Conservation (phyloP, 92 coral and sea anemone genomes). For the Porites cylindrica region DNA sequence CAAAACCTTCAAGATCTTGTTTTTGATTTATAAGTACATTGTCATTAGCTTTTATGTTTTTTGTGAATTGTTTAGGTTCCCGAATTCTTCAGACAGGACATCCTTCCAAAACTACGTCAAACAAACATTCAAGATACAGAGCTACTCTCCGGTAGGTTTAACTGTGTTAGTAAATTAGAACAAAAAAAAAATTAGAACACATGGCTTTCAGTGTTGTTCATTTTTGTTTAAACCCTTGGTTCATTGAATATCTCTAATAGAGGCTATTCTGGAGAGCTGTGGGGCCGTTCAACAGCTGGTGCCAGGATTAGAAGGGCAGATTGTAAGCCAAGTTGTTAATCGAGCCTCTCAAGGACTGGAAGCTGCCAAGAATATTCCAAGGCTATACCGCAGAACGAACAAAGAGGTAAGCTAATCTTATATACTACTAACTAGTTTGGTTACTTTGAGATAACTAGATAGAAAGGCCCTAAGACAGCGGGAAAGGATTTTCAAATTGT, state of each 20-base stretch:
- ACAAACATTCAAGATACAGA: constrained; percentile 81
- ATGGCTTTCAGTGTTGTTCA: background rate
- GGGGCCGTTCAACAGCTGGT: constrained; percentile 71
- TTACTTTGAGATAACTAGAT: background rate
- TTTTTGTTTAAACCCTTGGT: background rate
- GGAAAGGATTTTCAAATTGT: background rate
- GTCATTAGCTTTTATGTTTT: background rate
- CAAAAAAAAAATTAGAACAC: background rate
- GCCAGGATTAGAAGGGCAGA: constrained; percentile 79
- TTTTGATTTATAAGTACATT: background rate
- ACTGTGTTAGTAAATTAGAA: background rate
- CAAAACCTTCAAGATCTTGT: background rate
- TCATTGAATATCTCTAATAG: constrained; percentile 29
- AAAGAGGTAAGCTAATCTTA: constrained; percentile 74
- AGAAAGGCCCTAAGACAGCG: too few species aligned
- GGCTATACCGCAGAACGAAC: constrained; percentile 96
- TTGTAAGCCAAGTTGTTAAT: constrained; percentile 84
- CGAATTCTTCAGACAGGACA: constrained; percentile 69
- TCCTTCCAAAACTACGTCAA: constrained; percentile 74
- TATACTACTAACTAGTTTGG: background rate
- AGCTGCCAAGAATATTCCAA: constrained; percentile 95
- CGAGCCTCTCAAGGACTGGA: constrained; percentile 86
- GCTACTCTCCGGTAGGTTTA: constrained; percentile 74
- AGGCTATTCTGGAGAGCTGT: constrained; percentile 77
- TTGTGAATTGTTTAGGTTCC: constrained; percentile 71